phyloP scores from a whole-genome alignment of 2,113 vertebrate species.

The Tautogolabrus adspersus region DNA sequence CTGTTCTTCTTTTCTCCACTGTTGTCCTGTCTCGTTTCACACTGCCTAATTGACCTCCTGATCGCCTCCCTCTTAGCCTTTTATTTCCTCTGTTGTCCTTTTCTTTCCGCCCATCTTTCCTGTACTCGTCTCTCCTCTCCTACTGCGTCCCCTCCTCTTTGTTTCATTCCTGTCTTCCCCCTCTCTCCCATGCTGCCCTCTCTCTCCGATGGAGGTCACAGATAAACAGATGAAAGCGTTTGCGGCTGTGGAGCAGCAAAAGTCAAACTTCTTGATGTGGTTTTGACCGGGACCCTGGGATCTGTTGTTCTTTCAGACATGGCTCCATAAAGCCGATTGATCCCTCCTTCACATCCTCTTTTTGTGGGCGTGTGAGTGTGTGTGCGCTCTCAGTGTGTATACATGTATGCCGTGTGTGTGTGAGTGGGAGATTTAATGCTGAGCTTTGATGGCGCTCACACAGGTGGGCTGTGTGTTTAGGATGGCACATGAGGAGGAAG shows the following conservation, averaged over 20 bases:
- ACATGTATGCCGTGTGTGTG: constrained; percentile 37
- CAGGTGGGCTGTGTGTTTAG: constrained; percentile 66
- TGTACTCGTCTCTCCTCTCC: not conserved
- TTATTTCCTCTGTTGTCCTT: not conserved
- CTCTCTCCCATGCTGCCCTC: constrained; percentile 63
- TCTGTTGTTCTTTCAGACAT: constrained; percentile 79
- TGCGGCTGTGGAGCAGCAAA: constrained; percentile 55
- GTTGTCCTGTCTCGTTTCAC: not conserved
- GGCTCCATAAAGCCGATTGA: constrained; percentile 74
- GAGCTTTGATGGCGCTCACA: constrained; percentile 55
- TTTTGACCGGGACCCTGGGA: constrained; percentile 67
- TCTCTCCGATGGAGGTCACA: constrained; percentile 73
- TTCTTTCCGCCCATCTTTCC: not conserved
- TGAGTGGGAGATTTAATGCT: constrained; percentile 58
- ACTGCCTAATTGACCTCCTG: not conserved
- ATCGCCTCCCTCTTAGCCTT: too few species aligned
- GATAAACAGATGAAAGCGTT: constrained; percentile 77
- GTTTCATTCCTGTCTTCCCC: constrained; percentile 27
- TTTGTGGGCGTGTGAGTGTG: constrained; percentile 50
- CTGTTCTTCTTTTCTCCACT: not conserved
- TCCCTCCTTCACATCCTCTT: constrained; percentile 72
- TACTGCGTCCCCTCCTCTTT: not conserved
- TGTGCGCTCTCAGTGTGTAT: constrained; percentile 20
- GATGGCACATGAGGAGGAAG: not conserved
- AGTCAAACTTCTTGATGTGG: constrained; percentile 80